Evolutionary conservation across 1,140 invertebrate genomes (phyloP).

Genomic region (Zeugodacus cucurbitae): DNA sequence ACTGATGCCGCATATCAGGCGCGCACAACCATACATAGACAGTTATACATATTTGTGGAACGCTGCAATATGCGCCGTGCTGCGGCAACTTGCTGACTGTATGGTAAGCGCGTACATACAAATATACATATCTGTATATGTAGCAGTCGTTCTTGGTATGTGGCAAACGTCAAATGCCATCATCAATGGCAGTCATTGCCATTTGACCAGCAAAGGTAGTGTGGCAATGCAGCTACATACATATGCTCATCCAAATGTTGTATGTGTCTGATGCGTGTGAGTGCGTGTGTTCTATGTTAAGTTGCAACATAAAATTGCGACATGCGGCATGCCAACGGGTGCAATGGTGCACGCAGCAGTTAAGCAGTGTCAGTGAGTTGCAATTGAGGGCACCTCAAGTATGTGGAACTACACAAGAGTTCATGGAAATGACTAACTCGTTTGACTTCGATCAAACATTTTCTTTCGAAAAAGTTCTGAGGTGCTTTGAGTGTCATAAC

Average conservation of each 20-base stretch:
- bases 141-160: neutral
- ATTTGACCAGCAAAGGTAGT: slow-evolving; percentile 28
- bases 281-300: neutral
- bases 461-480: too few species aligned
- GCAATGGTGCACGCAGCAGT: neutral
- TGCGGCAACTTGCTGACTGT: neutral
- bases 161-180: slow-evolving; percentile 3
- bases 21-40: too few species aligned
- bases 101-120: neutral
- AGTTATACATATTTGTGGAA: neutral
- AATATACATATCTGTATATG: neutral
- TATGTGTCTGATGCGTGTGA: neutral
- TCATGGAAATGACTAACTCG: neutral
- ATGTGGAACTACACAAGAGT: neutral
- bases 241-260: too few species aligned
- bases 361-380: slow-evolving; percentile 4
- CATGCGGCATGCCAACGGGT: neutral
- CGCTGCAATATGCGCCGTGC: neutral
- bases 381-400: neutral
- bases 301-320: slow-evolving; percentile 25
- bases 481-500: too few species aligned
- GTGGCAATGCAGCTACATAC: neutral
- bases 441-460: neutral
- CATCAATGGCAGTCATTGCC: slow-evolving; percentile 32
- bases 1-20: neutral